These are phyloP conservation scores for Mungos mungo DNA, from an alignment of 2,113 vertebrate species.

Conservation along the genomic window DNA sequence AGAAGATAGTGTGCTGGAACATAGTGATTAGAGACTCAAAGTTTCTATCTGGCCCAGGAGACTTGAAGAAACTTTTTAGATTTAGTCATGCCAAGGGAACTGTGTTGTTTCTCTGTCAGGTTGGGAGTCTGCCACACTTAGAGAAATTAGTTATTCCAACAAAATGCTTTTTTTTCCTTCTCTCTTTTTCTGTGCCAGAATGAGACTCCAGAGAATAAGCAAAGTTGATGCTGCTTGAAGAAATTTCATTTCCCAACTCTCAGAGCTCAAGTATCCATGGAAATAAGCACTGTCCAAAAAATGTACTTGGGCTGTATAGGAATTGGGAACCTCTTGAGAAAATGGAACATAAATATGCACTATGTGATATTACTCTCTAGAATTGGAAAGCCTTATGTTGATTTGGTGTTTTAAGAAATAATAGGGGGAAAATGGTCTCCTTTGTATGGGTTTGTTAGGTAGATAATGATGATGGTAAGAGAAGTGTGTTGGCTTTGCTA, in stretches of 20 bases:
- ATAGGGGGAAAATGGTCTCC: not conserved
- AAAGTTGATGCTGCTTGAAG: constrained; percentile 49
- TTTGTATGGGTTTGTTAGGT: not conserved
- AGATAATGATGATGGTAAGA: not conserved
- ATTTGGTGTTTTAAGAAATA: constrained; percentile 19
- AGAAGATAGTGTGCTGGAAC: not conserved
- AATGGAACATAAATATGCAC: not conserved
- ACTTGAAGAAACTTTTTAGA: not conserved
- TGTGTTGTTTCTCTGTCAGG: constrained; percentile 34
- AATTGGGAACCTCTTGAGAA: not conserved
- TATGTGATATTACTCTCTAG: constrained; percentile 24
- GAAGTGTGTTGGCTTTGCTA: not conserved
- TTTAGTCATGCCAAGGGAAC: not conserved
- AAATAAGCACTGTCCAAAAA: constrained; percentile 51
- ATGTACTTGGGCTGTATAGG: not conserved
- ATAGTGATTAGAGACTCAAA: constrained; percentile 54
- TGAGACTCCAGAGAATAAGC: constrained; percentile 20
- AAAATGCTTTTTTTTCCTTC: not conserved
- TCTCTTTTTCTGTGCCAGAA: constrained; percentile 51
- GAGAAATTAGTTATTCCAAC: constrained; percentile 54
- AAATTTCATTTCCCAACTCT: constrained; percentile 24
- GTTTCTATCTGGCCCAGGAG: not conserved
- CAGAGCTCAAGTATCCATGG: constrained; percentile 22
- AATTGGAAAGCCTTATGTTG: not conserved
- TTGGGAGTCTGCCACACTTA: not conserved